phyloP scores from a whole-genome alignment of 2,888 invertebrate species.

The Myopa tessellatipennis region DNA sequence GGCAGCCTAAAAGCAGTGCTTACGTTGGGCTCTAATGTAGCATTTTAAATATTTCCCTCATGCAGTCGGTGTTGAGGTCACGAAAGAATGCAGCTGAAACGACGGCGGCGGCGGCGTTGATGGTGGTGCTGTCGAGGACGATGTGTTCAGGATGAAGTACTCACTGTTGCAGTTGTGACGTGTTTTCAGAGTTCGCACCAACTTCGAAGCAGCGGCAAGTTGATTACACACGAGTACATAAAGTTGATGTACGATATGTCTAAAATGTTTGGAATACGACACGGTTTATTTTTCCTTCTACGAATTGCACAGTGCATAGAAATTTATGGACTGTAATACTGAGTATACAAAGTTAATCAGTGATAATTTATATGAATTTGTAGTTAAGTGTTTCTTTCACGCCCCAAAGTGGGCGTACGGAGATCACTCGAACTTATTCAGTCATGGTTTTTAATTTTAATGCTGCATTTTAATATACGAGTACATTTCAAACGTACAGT shows the following conservation, averaged over 20 bases:
- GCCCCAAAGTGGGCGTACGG: too few relatives aligned
- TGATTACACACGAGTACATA: not conserved
- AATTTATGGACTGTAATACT: too few relatives aligned
- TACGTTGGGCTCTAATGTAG: not conserved
- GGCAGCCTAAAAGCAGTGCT: not conserved
- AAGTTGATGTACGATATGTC: not conserved
- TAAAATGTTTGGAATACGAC: conserved; percentile 5
- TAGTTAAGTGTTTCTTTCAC: too few relatives aligned
- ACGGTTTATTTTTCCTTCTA: not conserved
- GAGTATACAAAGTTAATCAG: too few relatives aligned
- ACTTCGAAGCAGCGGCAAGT: not conserved
- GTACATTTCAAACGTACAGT: too few relatives aligned
- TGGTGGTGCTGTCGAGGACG: not conserved
- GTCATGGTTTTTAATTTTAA: too few relatives aligned
- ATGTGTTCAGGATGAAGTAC: not conserved
- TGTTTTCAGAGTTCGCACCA: not conserved
- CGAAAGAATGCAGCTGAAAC: not conserved
- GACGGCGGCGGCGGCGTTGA: not conserved
- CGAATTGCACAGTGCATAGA: too few relatives aligned
- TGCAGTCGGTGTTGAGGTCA: not conserved
- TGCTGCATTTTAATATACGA: too few relatives aligned
- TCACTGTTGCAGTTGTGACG: not conserved
- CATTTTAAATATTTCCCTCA: conserved; percentile 1
- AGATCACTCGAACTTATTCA: too few relatives aligned
- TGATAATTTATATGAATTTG: too few relatives aligned